Base-by-base conservation (phyloP, 92 coral and sea anemone genomes). In the Porites evermanni region DNA sequence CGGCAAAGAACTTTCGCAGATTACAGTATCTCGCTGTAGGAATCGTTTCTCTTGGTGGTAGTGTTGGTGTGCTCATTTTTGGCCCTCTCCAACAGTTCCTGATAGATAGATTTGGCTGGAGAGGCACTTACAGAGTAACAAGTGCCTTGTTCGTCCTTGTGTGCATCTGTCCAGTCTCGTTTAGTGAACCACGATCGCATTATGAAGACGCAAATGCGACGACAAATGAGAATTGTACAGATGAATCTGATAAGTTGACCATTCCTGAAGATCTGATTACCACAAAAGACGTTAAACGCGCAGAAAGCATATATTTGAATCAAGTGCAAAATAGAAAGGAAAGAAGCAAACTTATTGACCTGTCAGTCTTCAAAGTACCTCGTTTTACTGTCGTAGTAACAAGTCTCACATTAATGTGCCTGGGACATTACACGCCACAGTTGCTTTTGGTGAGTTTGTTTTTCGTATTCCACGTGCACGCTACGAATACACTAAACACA, bases 21-120 rank as follows among this genome's bases (percentile, higher is more conserved):
- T 64, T 60, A 12, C 88, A 66, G n/a, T 24, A 77, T 3, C 19
- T 88, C 6, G 91, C 91, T 1, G 50, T 75, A 20, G 91, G 91
- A 10, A 6, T 82, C 59, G 26, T 82, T n/a, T 32, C 67, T 47
- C 59, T 71, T 60, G 88, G 91, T 5, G 60, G 18, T 10, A 77
- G 79, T 44, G n/a, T 82, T 2, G 88, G 88, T 11, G 84, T 68
- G 56, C 60, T 82, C 20, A 13, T 80, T 0, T 53, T 88, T 18
- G 88, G 84, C 13, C 91, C 91, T 12, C 38, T 70, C 5, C 6
- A 69, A 8, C 87, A 82, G 47, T 14, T 56, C 5, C 29, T 88
- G 26, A 8, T 88, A 12, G 75, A 72, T n/a, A 20, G 7, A 24
- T 64, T 70, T 32, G 86, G 87, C 1, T 87, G 79, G 79, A 38